phyloP scores from a whole-genome alignment of 2,888 invertebrate species.

The Polia nebulosa region DNA sequence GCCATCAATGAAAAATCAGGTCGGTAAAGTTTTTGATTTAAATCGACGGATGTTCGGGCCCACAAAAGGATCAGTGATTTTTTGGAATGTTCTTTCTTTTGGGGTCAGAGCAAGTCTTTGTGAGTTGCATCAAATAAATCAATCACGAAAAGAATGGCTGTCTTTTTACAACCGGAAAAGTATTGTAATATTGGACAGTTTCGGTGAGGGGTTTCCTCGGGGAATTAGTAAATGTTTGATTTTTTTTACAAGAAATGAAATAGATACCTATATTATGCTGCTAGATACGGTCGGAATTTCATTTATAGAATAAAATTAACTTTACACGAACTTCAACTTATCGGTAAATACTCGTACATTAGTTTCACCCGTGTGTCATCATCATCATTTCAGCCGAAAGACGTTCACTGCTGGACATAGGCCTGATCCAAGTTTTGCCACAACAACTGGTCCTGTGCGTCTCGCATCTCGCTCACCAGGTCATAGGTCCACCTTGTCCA shows the following conservation, averaged over 20 bases:
- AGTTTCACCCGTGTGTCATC: too few relatives aligned
- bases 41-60: slow-evolving; percentile 52
- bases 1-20: slow-evolving; percentile 64
- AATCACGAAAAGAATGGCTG: slow-evolving; percentile 37
- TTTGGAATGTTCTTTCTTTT: slow-evolving; percentile 32
- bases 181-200: slow-evolving; percentile 32
- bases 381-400: too few relatives aligned
- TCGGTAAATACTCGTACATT: too few relatives aligned
- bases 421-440: too few relatives aligned
- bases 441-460: too few relatives aligned
- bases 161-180: slow-evolving; percentile 35
- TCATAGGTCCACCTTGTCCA: too few relatives aligned
- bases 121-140: slow-evolving; percentile 60
- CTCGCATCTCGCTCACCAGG: too few relatives aligned
- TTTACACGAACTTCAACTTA: too few relatives aligned
- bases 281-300: too few relatives aligned
- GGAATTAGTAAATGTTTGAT: slow-evolving; percentile 12
- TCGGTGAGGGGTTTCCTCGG: background rate
- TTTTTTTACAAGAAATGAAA: background rate
- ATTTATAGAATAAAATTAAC: too few relatives aligned
- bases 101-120: slow-evolving; percentile 43
- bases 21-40: slow-evolving; percentile 67
- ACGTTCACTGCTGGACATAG: too few relatives aligned
- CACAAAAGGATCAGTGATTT: slow-evolving; percentile 47
- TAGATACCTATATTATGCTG: too few relatives aligned